Base-by-base conservation (phyloP, 2,113 vertebrate genomes). In the Cyprinodon tularosa region DNA sequence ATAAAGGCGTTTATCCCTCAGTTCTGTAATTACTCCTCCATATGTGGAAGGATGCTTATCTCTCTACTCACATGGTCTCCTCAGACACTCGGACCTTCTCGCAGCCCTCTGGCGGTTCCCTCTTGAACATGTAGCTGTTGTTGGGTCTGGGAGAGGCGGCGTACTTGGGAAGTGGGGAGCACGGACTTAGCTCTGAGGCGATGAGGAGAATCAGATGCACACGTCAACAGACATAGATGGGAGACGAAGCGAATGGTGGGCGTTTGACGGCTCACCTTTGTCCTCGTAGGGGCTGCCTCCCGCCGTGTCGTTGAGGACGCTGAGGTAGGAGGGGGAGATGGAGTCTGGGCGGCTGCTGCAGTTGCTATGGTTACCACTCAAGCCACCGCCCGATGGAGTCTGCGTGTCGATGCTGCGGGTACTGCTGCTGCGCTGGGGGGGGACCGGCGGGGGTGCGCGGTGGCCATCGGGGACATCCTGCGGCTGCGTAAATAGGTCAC, bases 91-190 rank as follows among this genome's bases (percentile, higher is more conserved):
- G 98, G 88, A 99, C 96, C 82, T 95, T 97, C 91, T 99, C 98
- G 47, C 98, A 99, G 88, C 98, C 98, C 86, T 99, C 98, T 0
- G 98, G 98, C 82, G 98, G 98, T 84, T 99, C 98, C 61, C 98
- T 96, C 92, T 99, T 99, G 94, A 99, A 99, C 96, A 96, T 97
- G 78, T 99, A 99, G 93, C 98, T 99, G 94, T 99, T 99, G 95
- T 99, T 99, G 83, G 98, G 98, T 93, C 98, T 96, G 84, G 98
- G 98, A 14, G 98, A 99, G 39, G 97, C 98, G 77, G 98, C 98
- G 0, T 99, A 99, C 89, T 99, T 99, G 39, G 98, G 98, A 85
- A 99, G 93, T 45, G 98, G 98, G 81, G 98, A 99, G 90, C 94
- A 97, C 86, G 96, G 97, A 42, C 96, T 96, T 74, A 98, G 95